Evolutionary conservation across 1,140 invertebrate genomes (phyloP).

Genomic region (Drosophila sulfurigaster): DNA sequence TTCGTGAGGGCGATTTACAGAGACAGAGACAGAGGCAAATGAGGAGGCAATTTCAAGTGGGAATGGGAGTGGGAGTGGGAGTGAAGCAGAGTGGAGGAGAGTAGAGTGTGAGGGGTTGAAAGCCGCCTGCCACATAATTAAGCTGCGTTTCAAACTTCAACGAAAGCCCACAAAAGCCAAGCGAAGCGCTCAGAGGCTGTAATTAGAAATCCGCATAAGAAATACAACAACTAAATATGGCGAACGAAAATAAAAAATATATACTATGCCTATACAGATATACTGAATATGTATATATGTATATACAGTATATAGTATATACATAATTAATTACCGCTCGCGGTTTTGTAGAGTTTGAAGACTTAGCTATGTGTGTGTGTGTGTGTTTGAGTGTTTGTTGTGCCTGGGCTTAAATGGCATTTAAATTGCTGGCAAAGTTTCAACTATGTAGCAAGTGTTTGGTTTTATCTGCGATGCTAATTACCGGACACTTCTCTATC

Average conservation of each 20-base stretch:
- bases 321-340: slow-evolving; percentile 73
- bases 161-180: slow-evolving; percentile 73
- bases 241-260: slow-evolving; percentile 28
- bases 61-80: slow-evolving; percentile 1
- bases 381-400: no score
- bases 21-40: neutral
- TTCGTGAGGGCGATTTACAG: slow-evolving; percentile 10
- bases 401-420: slow-evolving; percentile 50
- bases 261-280: neutral
- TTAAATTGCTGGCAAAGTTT: slow-evolving; percentile 56
- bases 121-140: slow-evolving; percentile 70
- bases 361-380: neutral
- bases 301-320: slow-evolving; percentile 43
- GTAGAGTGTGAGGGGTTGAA: slow-evolving; percentile 7
- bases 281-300: slow-evolving; percentile 8
- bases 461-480: slow-evolving; percentile 46
- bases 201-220: slow-evolving; percentile 67
- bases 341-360: slow-evolving; percentile 7
- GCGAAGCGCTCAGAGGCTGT: slow-evolving; percentile 47
- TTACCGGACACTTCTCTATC: slow-evolving; percentile 35
- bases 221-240: neutral
- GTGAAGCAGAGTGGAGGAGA: neutral
- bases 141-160: slow-evolving; percentile 58
- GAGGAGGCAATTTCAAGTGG: neutral
- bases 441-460: slow-evolving; percentile 21